phyloP scores from a whole-genome alignment of 2,888 invertebrate genomes.

The Patella ulyssiponensis region DNA sequence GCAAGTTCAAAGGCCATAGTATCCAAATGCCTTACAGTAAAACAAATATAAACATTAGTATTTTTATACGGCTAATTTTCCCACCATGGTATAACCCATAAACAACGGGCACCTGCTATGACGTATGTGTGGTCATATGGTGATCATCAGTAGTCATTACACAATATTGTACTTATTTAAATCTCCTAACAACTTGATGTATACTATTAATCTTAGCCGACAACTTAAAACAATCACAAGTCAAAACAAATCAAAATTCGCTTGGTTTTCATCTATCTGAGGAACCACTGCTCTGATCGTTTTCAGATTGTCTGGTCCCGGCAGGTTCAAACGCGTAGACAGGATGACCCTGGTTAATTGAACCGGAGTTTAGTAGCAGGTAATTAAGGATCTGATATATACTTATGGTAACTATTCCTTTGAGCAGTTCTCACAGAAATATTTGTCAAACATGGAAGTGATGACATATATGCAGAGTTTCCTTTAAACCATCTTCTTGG shows the following conservation, averaged over 20 bases:
- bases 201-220: constrained; percentile 1
- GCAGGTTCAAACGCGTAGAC: too few species aligned
- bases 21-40: too few species aligned
- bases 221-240: background rate
- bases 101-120: background rate
- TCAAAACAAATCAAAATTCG: background rate
- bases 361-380: background rate
- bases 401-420: background rate
- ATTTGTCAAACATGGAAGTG: constrained; percentile 6
- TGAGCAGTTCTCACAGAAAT: background rate
- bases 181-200: background rate
- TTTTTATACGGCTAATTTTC: background rate
- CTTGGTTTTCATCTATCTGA: too few species aligned
- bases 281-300: too few species aligned
- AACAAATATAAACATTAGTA: too few species aligned
- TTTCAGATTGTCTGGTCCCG: too few species aligned
- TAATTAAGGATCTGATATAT: background rate
- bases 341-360: too few species aligned
- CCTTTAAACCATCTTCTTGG: too few species aligned
- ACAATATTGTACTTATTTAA: background rate
- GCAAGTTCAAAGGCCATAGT: too few species aligned
- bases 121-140: background rate
- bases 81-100: background rate
- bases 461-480: background rate
- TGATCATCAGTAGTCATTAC: background rate